Evolutionary conservation across 1,140 invertebrate genomes (phyloP), one percentile per base, ranked within the genome.

Genomic region (Aphelinus atriplicis): DNA sequence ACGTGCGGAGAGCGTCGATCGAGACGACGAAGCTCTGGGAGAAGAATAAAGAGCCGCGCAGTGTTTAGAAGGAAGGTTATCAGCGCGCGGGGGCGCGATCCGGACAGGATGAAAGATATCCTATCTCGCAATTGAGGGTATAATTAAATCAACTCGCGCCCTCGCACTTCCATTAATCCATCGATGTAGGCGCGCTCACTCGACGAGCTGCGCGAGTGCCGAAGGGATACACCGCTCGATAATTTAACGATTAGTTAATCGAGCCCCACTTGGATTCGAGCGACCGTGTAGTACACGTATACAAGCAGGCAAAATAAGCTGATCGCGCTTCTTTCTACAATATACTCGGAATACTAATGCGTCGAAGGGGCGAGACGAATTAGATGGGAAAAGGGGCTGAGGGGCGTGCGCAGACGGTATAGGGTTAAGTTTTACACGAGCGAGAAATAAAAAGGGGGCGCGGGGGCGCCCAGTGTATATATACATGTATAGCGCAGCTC

Each of bases 241-340:
- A 10, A 7, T 42, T 43, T 57, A 60, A 65, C 71, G 71, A 72
- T 73, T 66, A 74, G 71, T 71, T 79, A 78, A 81, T 81, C 79
- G 72, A 78, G 75, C 66, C 46, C 70, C 68, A 68, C 10, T 70
- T 62, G 67, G 65, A 79, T 77, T 77, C 65, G 75, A 6, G 7
- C 45, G 55, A 58, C 67, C 62, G 60, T 60, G 73, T 76, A 75
- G 67, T 26, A 26, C 26, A 26, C 26, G 26, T 26, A 26, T 26
- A 26, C 26, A 26, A 26, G 26, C 26, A 26, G 76, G 80, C 76
- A 71, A 81, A 80, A 79, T 79, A 80, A 81, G 78, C 73, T 84
- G 83, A 84, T 84, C 79, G 78, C 72, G 80, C 82, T 83, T 82
- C 79, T 80, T 82, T 80, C 78, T 50, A 75, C 26, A 26, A 26